phyloP scores from a whole-genome alignment of 2,797 vertebrate species.

The Megaceryle alcyon region DNA sequence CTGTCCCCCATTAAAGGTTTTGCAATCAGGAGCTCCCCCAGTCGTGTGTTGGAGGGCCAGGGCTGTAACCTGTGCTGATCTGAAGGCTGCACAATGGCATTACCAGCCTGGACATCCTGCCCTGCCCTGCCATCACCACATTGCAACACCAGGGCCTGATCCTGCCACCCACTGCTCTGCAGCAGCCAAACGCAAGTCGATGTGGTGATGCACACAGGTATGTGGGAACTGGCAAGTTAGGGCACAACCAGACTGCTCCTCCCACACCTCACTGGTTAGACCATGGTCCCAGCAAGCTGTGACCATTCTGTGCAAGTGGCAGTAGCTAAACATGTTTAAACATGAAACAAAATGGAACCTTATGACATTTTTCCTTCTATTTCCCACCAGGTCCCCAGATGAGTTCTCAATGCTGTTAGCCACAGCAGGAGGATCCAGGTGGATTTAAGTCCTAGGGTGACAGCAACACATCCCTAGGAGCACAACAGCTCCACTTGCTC shows the following conservation, averaged over 20 bases:
- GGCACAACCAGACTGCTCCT: background rate
- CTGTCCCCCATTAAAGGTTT: background rate
- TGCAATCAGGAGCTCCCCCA: background rate
- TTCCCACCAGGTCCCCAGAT: background rate
- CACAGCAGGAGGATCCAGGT: background rate
- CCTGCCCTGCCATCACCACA: rapidly evolving
- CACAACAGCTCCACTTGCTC: background rate
- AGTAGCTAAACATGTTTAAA: background rate
- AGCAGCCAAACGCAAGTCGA: rapidly evolving
- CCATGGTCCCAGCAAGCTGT: rapidly evolving
- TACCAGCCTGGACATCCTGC: background rate
- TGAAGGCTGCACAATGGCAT: background rate
- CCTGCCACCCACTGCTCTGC: background rate
- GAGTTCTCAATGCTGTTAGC: background rate
- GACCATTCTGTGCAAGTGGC: background rate
- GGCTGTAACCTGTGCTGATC: rapidly evolving
- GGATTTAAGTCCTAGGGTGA: background rate
- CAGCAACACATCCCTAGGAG: background rate
- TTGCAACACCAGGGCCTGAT: background rate
- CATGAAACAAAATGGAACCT: background rate
- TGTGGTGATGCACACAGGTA: rapidly evolving
- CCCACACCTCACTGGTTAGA: background rate
- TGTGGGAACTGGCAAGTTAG: background rate
- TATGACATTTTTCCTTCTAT: rapidly evolving
- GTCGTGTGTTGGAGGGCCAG: rapidly evolving